Conservation (phyloP, 2,113 vertebrate genomes). For the Alligator mississippiensis region DNA sequence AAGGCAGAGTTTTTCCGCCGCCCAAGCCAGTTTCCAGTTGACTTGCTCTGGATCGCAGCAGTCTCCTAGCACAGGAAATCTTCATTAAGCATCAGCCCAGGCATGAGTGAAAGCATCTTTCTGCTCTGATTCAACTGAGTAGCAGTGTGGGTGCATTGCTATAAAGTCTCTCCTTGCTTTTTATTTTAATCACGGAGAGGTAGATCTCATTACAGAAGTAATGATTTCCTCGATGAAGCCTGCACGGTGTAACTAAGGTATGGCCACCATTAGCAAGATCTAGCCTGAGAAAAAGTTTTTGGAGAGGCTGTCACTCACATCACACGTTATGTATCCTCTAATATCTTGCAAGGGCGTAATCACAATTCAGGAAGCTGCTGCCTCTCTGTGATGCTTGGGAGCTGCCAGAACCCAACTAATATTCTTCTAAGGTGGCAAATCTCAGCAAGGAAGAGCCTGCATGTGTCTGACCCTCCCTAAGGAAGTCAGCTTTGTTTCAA, state of each 20-base stretch:
- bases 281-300: not conserved
- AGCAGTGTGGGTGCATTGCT: not conserved
- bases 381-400: not conserved
- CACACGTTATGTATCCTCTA: not conserved
- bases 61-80: constrained; percentile 36
- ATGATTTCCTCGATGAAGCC: not conserved
- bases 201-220: constrained; percentile 43
- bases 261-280: not conserved
- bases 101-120: constrained; percentile 36
- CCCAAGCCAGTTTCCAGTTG: constrained; percentile 44
- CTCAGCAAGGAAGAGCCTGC: accelerated
- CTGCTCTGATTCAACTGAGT: constrained; percentile 24
- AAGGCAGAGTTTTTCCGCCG: constrained; percentile 46
- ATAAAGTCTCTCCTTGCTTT: not conserved
- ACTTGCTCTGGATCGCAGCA: constrained; percentile 43
- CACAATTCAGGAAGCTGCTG: accelerated
- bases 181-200: not conserved
- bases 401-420: not conserved
- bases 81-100: constrained; percentile 49
- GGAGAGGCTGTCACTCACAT: accelerated
- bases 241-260: not conserved
- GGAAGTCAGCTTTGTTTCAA: not conserved
- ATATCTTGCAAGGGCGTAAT: accelerated
- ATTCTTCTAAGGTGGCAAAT: not conserved
- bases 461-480: accelerated